A percentile compares a stretch with the other conserved stretches of the same genome.
Evolutionary conservation across 2,797 vertebrate species (phyloP).

Genomic region (Hephaestus fuliginosus): DNA sequence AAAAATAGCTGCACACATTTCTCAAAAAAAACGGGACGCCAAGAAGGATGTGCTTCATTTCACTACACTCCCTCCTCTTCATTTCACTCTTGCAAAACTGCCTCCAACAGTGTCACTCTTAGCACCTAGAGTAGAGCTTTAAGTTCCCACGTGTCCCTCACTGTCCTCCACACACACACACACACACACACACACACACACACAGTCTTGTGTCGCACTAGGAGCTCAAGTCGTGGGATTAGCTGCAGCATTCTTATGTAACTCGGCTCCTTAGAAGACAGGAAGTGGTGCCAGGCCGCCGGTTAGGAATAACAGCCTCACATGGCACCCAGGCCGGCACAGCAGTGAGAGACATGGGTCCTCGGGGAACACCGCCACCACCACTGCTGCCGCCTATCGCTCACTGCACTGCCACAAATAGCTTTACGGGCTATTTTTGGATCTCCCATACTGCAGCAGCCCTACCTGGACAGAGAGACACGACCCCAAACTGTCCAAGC

Average conservation of each 20-base stretch:
- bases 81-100: background rate
- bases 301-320: constrained; percentile 65
- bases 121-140: constrained; percentile 29
- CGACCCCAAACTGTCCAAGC: constrained; percentile 59
- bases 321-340: constrained; percentile 56
- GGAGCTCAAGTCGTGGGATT: constrained; percentile 65
- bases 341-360: constrained; percentile 51
- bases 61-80: background rate
- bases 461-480: constrained; percentile 51
- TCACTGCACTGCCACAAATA: constrained; percentile 72
- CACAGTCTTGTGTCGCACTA: constrained; percentile 35
- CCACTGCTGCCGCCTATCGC: constrained; percentile 56
- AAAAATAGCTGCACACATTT: background rate
- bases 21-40: background rate
- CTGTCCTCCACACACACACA: constrained; percentile 54
- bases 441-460: constrained; percentile 55
- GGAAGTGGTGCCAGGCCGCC: constrained; percentile 62
- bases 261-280: constrained; percentile 67
- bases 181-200: constrained; percentile 16
- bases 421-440: constrained; percentile 69
- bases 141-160: constrained; percentile 55
- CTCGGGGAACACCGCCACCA: constrained; percentile 24
- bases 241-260: constrained; percentile 76
- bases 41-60: background rate
- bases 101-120: constrained; percentile 4